A percentile compares a stretch with the other conserved stretches of the same genome.
phyloP scores from a whole-genome alignment of 2,797 vertebrate species.

The Sebastiscus tertius region DNA sequence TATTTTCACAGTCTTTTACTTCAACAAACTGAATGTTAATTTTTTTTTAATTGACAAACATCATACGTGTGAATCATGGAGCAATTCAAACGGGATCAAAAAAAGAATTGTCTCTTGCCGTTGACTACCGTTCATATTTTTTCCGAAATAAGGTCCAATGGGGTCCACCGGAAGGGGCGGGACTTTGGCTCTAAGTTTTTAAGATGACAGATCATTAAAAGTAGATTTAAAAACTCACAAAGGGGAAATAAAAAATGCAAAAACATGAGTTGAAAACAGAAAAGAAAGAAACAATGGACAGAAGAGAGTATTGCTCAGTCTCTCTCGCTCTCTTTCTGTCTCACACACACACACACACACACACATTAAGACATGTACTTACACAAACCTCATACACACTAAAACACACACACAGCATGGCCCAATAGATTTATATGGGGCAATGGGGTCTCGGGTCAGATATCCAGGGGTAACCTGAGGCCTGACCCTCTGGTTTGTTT shows the following conservation, averaged over 20 bases:
- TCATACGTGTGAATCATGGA: no score
- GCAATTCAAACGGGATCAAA: no score
- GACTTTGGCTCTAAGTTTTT: not conserved
- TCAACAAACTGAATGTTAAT: no score
- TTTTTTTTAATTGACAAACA: no score
- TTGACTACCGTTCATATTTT: no score
- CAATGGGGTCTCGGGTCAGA: conserved; percentile 63
- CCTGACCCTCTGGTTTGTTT: conserved; percentile 67
- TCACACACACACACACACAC: not conserved
- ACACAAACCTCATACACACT: conserved; percentile 24
- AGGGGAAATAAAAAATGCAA: not conserved
- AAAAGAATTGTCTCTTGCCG: no score
- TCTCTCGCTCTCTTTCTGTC: not conserved
- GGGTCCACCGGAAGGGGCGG: no score
- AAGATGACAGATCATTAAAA: not conserved
- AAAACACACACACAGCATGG: conserved; percentile 37
- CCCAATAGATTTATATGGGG: conserved; percentile 65
- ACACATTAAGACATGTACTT: not conserved
- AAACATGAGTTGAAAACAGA: not conserved
- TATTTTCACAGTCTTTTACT: no score
- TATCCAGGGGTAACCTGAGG: conserved; percentile 62
- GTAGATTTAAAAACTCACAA: not conserved
- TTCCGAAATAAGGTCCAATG: no score
- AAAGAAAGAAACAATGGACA: not conserved
- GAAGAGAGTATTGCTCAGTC: not conserved